Evolutionary conservation across 2,113 vertebrate species (phyloP).

Genomic region (Pristiophorus japonicus): DNA sequence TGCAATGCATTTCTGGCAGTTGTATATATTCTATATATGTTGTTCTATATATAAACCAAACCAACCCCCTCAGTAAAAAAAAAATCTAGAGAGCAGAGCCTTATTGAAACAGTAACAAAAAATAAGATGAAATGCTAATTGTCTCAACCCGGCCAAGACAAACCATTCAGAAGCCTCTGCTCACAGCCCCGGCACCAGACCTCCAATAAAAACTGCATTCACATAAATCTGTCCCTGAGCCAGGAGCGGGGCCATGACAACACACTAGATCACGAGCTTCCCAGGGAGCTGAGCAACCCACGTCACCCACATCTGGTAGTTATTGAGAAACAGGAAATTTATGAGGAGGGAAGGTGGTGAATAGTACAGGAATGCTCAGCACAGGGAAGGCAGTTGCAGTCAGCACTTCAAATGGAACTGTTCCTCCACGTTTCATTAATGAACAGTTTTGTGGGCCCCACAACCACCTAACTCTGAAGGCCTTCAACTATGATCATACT

Average conservation of each 20-base stretch:
- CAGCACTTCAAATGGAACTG: conserved; percentile 1
- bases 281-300: conserved; percentile 3
- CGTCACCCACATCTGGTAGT: conserved; percentile 30
- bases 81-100: background rate
- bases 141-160: conserved; percentile 5
- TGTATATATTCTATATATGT: background rate
- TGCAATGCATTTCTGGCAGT: background rate
- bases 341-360: background rate
- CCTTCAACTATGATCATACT: background rate
- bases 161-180: conserved; percentile 11
- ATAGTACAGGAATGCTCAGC: background rate
- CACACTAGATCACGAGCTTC: conserved; percentile 20
- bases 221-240: conserved; percentile 2
- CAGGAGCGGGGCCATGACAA: conserved; percentile 20
- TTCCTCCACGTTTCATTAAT: background rate
- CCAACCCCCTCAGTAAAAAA: background rate
- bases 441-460: background rate
- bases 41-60: background rate
- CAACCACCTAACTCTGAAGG: background rate
- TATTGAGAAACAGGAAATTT: conserved; percentile 22
- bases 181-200: conserved; percentile 1
- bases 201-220: background rate
- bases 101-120: conserved; percentile 5
- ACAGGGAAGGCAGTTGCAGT: background rate
- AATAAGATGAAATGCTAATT: background rate